phyloP scores from a whole-genome alignment of 2,797 vertebrate genomes.

The Arnoldichthys spilopterus region DNA sequence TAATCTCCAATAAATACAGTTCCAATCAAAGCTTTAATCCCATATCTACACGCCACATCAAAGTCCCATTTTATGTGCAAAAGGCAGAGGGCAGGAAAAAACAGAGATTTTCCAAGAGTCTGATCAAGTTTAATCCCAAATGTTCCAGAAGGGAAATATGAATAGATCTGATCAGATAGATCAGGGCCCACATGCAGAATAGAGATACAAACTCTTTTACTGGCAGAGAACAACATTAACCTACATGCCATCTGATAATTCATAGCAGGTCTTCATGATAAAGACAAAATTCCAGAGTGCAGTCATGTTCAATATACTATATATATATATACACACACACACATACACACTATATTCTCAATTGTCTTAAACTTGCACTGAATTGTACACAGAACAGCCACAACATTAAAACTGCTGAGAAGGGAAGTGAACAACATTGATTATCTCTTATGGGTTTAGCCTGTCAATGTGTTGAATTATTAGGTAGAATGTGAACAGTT shows the following conservation, averaged over 20 bases:
- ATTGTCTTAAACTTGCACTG: too few relatives aligned
- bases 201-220: not conserved
- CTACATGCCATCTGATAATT: not conserved
- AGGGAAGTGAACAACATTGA: too few relatives aligned
- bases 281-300: too few relatives aligned
- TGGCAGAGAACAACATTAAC: not conserved
- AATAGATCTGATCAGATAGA: constrained; percentile 72
- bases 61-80: constrained; percentile 49
- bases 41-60: constrained; percentile 64
- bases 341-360: too few relatives aligned
- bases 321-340: too few relatives aligned
- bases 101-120: constrained; percentile 48
- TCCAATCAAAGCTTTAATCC: constrained; percentile 70
- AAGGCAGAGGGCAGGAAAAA: constrained; percentile 8
- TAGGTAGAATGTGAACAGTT: too few relatives aligned
- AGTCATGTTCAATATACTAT: too few relatives aligned
- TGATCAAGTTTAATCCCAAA: constrained; percentile 64
- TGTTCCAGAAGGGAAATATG: constrained; percentile 65
- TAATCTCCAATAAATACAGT: constrained; percentile 73
- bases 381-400: too few relatives aligned
- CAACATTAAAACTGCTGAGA: too few relatives aligned
- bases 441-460: too few relatives aligned
- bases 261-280: not conserved
- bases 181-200: constrained; percentile 46
- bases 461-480: too few relatives aligned